Conservation (phyloP, 2,888 invertebrate species). For the Coelinius sp. region DNA sequence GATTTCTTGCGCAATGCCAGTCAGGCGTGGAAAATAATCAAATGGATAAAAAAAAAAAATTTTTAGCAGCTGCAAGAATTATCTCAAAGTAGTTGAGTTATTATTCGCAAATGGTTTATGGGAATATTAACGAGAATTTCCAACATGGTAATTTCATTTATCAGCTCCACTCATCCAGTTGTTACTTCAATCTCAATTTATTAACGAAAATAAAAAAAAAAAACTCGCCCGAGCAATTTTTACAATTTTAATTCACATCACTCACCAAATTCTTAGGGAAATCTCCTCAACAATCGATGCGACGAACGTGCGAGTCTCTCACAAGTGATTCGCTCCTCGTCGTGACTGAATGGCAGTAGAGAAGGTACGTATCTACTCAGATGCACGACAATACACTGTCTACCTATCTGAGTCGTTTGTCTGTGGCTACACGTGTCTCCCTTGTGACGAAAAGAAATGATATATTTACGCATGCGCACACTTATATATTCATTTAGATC, state of each 20-base stretch:
- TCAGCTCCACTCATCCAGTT: neutral
- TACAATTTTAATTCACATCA: neutral
- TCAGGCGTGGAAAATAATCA: neutral
- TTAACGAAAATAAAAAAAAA: neutral
- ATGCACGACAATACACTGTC: constrained; percentile 18
- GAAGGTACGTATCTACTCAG: constrained; percentile 8
- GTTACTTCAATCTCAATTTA: neutral
- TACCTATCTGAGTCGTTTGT: constrained; percentile 22
- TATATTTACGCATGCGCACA: constrained; percentile 1
- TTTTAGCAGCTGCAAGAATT: neutral
- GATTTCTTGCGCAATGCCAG: neutral
- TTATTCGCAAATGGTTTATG: neutral
- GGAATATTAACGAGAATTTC: neutral
- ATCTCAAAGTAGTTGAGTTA: neutral
- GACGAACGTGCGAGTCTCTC: neutral
- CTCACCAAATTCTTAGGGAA: neutral
- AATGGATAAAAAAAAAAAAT: neutral
- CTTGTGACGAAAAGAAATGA: neutral
- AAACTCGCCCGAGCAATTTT: neutral
- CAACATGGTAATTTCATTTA: neutral
- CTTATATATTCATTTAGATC: neutral
- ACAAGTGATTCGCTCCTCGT: neutral
- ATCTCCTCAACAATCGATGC: neutral
- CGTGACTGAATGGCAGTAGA: constrained; percentile 3
- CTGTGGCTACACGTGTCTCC: constrained; percentile 28